Evolutionary conservation across 2,113 vertebrate genomes (phyloP).

Genomic region (Cettia cetti): DNA sequence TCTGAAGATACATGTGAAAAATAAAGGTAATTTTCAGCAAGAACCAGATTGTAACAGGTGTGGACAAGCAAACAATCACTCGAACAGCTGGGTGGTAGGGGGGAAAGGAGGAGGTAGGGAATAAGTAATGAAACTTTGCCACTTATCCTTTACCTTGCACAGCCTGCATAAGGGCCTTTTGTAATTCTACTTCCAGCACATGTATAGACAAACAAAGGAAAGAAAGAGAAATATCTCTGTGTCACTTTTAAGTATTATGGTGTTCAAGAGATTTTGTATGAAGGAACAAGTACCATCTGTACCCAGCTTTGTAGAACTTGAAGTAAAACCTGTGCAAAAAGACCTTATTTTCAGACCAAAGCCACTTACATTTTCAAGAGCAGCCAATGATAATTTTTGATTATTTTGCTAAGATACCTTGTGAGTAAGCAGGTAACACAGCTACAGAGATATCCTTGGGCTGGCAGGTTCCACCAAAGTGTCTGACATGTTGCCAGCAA

Average conservation of each 20-base stretch:
- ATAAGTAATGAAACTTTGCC: neutral
- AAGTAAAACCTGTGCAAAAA: neutral
- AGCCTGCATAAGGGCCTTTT: neutral
- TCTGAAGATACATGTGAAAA: neutral
- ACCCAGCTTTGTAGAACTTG: neutral
- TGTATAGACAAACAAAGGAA: fast-evolving
- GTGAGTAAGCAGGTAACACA: neutral
- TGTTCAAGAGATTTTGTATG: neutral
- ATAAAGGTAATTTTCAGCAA: neutral
- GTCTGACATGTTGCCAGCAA: fast-evolving
- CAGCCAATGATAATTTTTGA: neutral
- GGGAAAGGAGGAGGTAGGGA: neutral
- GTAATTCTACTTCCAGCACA: neutral
- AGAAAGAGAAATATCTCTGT: neutral
- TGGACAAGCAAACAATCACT: neutral
- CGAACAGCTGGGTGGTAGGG: neutral
- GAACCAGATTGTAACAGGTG: neutral
- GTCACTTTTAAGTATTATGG: neutral
- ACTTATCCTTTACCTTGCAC: neutral
- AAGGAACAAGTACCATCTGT: neutral
- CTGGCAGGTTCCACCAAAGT: neutral
- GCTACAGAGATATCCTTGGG: neutral
- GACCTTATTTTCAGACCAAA: neutral
- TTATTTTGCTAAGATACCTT: neutral
- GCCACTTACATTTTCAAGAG: neutral